Evolutionary conservation across 2,113 vertebrate species (phyloP).

Genomic region (Colinus virginianus): DNA sequence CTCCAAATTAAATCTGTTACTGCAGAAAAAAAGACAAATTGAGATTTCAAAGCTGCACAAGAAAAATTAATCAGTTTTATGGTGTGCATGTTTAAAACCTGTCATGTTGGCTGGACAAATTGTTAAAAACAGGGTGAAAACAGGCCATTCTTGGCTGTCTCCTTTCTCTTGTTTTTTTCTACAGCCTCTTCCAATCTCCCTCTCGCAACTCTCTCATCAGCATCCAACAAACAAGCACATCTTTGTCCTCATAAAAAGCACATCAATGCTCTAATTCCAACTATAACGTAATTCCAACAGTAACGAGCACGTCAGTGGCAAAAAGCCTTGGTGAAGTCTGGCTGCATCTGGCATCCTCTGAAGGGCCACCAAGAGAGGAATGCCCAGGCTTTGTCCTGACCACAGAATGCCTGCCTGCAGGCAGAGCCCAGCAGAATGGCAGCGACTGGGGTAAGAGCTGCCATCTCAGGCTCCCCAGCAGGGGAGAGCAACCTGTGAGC

Average conservation of each 20-base stretch:
- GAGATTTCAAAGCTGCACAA: neutral
- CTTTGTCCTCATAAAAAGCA: neutral
- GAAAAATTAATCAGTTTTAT: neutral
- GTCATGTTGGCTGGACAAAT: neutral
- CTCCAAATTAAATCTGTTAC: neutral
- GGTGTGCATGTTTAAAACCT: neutral
- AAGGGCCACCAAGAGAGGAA: rapidly evolving
- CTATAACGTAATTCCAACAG: neutral
- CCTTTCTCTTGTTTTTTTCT: neutral
- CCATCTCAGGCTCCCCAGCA: rapidly evolving
- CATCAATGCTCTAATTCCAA: neutral
- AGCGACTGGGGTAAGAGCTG: rapidly evolving
- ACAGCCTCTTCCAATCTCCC: neutral
- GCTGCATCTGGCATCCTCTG: neutral
- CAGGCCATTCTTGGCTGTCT: neutral
- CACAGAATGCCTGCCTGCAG: neutral
- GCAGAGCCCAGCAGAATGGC: neutral
- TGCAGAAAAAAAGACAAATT: neutral
- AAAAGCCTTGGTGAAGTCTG: neutral
- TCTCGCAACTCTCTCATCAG: rapidly evolving
- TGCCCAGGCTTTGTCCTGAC: neutral
- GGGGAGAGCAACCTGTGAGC: rapidly evolving
- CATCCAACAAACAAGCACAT: neutral
- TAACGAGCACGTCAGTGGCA: rapidly evolving
- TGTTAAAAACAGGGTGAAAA: neutral